phyloP scores from a whole-genome alignment of 2,113 vertebrate genomes.

The Strix aluco region DNA sequence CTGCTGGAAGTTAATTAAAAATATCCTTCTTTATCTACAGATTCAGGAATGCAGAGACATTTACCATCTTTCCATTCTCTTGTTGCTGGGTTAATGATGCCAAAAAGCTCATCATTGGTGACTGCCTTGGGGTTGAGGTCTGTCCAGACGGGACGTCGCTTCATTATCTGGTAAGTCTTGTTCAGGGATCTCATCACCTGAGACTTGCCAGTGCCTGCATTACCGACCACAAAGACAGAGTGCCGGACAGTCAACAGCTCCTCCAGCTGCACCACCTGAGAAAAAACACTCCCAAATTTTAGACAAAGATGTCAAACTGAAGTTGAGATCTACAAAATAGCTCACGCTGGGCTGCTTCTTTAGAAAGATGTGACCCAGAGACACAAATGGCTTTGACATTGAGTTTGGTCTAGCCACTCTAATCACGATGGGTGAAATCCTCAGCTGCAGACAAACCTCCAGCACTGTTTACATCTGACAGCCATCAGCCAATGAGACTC shows the following conservation, averaged over 20 bases:
- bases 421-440: not conserved
- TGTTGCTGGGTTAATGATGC: conserved; percentile 88
- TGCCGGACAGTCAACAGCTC: conserved; percentile 91
- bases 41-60: not conserved
- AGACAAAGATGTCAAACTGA: not conserved
- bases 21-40: not conserved
- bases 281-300: not conserved
- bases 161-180: conserved; percentile 90
- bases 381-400: not conserved
- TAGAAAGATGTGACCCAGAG: not conserved
- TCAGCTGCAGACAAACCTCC: not conserved
- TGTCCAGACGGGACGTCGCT: conserved; percentile 85
- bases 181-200: conserved; percentile 91
- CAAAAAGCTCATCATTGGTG: conserved; percentile 88
- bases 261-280: conserved; percentile 92
- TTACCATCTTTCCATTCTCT: conserved; percentile 97
- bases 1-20: not conserved
- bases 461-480: not conserved
- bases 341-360: not conserved
- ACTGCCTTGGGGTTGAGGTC: conserved; percentile 93
- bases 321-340: not conserved
- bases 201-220: conserved; percentile 91
- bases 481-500: not conserved
- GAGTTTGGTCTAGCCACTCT: not conserved
- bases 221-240: conserved; percentile 94